Evolutionary conservation across 1,140 invertebrate species (phyloP).

Genomic region (Acyrthosiphon pisum): DNA sequence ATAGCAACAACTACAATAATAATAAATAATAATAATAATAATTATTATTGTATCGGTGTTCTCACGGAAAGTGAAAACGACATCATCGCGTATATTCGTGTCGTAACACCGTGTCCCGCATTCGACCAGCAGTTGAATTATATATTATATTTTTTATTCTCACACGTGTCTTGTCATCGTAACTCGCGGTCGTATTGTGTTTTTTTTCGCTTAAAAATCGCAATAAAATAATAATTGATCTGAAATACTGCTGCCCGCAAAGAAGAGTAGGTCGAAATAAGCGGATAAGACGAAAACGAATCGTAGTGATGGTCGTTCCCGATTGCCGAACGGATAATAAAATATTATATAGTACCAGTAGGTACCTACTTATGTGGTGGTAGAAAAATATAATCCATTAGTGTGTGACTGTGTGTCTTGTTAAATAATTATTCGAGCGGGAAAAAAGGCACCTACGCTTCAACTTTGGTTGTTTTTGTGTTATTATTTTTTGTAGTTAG

Average conservation of each 20-base stretch:
- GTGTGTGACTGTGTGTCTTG: not conserved
- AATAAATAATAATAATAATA: not conserved
- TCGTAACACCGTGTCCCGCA: not conserved
- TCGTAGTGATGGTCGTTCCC: not conserved
- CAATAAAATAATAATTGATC: not conserved
- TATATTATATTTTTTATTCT: not conserved
- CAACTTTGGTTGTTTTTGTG: not conserved
- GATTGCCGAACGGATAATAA: not conserved
- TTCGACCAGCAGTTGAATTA: not conserved
- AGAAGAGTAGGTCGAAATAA: not conserved
- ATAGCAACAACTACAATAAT: not conserved
- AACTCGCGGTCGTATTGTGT: not conserved
- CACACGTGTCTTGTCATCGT: not conserved
- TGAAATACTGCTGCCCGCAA: not conserved
- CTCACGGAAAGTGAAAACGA: constrained; percentile 25
- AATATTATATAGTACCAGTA: not conserved
- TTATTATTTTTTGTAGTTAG: not conserved
- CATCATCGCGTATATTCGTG: not conserved
- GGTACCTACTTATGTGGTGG: too few species aligned
- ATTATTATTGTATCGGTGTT: constrained; percentile 3
- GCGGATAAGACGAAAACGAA: not conserved
- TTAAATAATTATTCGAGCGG: not conserved
- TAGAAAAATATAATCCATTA: not conserved
- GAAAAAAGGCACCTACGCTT: not conserved
- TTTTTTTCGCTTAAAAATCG: not conserved